phyloP scores from a whole-genome alignment of 2,113 vertebrate species.

The Diphyllodes magnificus region DNA sequence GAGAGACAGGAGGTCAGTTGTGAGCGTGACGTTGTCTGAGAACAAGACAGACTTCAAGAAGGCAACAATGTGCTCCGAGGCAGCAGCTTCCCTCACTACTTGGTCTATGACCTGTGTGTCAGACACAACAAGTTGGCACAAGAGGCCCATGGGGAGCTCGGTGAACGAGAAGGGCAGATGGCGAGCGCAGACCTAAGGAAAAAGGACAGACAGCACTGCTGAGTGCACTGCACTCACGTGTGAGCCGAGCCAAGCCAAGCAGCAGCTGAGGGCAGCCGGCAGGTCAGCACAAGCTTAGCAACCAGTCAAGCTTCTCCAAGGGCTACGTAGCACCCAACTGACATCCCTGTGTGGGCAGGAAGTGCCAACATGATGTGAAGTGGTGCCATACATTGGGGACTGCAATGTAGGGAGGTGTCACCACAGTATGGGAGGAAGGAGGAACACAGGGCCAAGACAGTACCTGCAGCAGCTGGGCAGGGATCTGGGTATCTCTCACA shows the following conservation, averaged over 20 bases:
- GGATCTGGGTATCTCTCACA: constrained; percentile 58
- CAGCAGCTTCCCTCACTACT: constrained; percentile 60
- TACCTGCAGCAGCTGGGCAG: constrained; percentile 75
- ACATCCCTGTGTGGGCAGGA: background rate
- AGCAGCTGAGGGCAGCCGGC: background rate
- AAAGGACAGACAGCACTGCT: background rate
- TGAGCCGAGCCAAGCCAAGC: background rate
- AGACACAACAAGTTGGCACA: constrained; percentile 79
- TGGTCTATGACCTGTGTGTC: constrained; percentile 66
- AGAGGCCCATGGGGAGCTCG: constrained; percentile 82
- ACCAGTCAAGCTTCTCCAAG: background rate
- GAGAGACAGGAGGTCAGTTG: constrained; percentile 80
- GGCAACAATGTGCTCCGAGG: constrained; percentile 12
- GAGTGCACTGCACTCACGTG: background rate
- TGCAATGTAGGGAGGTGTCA: background rate
- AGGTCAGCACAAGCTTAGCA: background rate
- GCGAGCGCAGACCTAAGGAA: constrained; percentile 77
- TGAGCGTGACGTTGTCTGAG: constrained; percentile 65
- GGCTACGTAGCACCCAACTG: background rate
- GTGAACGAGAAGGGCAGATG: constrained; percentile 65
- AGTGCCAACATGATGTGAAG: background rate
- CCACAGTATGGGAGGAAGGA: background rate
- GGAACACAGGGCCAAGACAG: background rate
- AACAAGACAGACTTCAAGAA: constrained; percentile 61
- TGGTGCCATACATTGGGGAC: background rate